These are phyloP conservation scores for Perccottus glenii DNA, from an alignment of 2,113 vertebrate species.

Conservation along the genomic window DNA sequence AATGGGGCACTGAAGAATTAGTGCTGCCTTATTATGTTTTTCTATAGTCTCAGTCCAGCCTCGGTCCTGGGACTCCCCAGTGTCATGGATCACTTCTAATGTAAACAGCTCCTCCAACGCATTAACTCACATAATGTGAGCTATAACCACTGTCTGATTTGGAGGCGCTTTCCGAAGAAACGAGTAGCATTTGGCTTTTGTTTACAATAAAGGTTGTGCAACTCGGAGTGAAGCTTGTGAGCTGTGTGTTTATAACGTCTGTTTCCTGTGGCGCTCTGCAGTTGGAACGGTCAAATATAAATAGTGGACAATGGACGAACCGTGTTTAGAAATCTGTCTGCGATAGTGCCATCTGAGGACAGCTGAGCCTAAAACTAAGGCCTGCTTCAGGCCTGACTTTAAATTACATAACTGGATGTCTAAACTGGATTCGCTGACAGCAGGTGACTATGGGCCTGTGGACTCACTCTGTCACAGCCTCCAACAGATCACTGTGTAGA, in stretches of 20 bases:
- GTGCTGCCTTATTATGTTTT: constrained; percentile 35
- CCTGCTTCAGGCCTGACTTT: too few species aligned
- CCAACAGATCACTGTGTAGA: too few species aligned
- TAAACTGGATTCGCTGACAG: too few species aligned
- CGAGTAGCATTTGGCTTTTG: constrained; percentile 8
- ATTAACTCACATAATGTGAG: constrained; percentile 5
- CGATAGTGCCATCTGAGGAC: constrained; percentile 34
- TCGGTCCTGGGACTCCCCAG: constrained; percentile 4
- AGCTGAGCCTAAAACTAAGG: neutral
- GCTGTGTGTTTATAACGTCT: constrained; percentile 69
- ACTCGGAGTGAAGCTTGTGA: constrained; percentile 54
- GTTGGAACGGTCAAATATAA: constrained; percentile 70
- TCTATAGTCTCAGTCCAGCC: neutral
- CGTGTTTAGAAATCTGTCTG: constrained; percentile 2
- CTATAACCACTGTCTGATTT: neutral
- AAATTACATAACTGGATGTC: too few species aligned
- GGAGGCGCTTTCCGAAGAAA: constrained; percentile 9
- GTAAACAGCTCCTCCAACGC: neutral
- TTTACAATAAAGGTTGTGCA: constrained; percentile 56
- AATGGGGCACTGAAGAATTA: constrained; percentile 36
- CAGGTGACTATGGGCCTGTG: too few species aligned
- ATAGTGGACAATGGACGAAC: constrained; percentile 63
- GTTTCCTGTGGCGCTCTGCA: constrained; percentile 74
- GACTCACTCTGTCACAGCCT: too few species aligned
- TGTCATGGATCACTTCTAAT: neutral